These are phyloP conservation scores for Keiferia lycopersicella DNA, from an alignment of 2,888 invertebrate species.

Conservation along the genomic window DNA sequence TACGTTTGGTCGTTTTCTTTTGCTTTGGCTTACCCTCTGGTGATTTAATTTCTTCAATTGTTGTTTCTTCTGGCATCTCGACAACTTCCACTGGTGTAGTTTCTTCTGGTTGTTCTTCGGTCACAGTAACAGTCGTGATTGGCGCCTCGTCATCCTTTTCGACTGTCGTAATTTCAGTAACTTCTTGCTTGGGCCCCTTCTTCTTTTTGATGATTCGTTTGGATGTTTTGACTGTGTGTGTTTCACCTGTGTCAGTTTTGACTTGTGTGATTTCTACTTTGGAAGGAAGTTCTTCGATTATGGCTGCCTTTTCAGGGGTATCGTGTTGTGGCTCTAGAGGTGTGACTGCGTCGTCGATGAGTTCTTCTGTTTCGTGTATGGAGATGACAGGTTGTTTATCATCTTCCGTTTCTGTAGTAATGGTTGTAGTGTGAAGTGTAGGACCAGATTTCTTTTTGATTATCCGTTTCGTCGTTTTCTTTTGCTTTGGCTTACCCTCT, in stretches of 20 bases:
- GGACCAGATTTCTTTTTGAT: conserved; percentile 49
- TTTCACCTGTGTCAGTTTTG: conserved; percentile 34
- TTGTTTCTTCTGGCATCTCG: conserved; percentile 49
- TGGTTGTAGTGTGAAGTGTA: conserved; percentile 52
- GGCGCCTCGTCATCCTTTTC: conserved; percentile 60
- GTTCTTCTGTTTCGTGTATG: conserved; percentile 31
- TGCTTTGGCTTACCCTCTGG: conserved; percentile 41
- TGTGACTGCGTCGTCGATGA: conserved; percentile 22
- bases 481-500: conserved; percentile 41
- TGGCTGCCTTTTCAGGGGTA: conserved; percentile 41
- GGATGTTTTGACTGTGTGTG: conserved; percentile 47
- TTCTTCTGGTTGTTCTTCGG: conserved; percentile 40
- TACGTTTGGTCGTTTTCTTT: conserved; percentile 46
- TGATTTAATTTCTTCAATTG: conserved; percentile 23
- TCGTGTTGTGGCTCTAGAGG: neutral
- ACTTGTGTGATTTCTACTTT: conserved; percentile 34
- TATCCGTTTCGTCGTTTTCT: conserved; percentile 46
- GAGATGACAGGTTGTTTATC: conserved; percentile 33
- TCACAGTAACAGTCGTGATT: conserved; percentile 48
- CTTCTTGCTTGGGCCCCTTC: conserved; percentile 64
- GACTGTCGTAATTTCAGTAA: conserved; percentile 68
- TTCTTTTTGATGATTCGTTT: conserved; percentile 69
- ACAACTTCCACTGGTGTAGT: conserved; percentile 34
- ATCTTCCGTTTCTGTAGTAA: conserved; percentile 50
- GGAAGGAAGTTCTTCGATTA: conserved; percentile 45